Percentiles rank a stretch among this genome's conserved stretches.
phyloP scores from a whole-genome alignment of 2,888 invertebrate genomes.

The Drosophila subsilvestris region DNA sequence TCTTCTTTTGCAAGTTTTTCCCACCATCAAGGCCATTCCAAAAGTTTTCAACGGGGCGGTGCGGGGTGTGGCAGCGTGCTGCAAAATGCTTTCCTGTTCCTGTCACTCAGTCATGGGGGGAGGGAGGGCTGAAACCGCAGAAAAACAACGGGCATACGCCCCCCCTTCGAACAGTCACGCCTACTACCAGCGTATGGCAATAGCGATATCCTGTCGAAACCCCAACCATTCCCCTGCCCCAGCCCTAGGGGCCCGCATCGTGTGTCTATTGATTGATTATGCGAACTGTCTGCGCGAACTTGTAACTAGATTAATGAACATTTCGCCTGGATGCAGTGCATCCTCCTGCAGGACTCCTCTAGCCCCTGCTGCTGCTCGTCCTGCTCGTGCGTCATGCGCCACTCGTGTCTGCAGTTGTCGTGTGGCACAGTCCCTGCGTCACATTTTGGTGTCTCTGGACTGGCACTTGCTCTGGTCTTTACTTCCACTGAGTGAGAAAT shows the following conservation, averaged over 20 bases:
- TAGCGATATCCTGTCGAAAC: slow-evolving; percentile 28
- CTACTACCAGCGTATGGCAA: slow-evolving; percentile 1
- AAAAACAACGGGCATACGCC: slow-evolving; percentile 18
- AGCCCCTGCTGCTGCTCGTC: not conserved
- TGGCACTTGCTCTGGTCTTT: not conserved
- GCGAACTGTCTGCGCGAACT: slow-evolving; percentile 77
- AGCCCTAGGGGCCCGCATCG: not conserved
- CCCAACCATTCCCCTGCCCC: not conserved
- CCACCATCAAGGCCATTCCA: slow-evolving; percentile 2
- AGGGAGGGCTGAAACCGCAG: slow-evolving; percentile 6
- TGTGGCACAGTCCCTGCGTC: not conserved
- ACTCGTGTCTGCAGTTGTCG: slow-evolving; percentile 1
- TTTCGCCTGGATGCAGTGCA: slow-evolving; percentile 62
- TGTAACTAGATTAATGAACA: slow-evolving; percentile 82
- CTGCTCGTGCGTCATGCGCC: not conserved
- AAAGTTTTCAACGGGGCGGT: too few relatives aligned
- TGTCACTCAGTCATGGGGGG: slow-evolving; percentile 31
- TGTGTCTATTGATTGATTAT: slow-evolving; percentile 79
- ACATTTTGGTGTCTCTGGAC: slow-evolving; percentile 6
- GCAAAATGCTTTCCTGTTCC: slow-evolving; percentile 44
- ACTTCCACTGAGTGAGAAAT: slow-evolving; percentile 1
- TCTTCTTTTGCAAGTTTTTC: slow-evolving; percentile 2
- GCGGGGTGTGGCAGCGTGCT: slow-evolving; percentile 11
- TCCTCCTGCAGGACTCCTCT: not conserved
- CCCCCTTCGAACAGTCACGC: slow-evolving; percentile 10